phyloP scores from a whole-genome alignment of 2,113 vertebrate genomes.

The Saiga tatarica region DNA sequence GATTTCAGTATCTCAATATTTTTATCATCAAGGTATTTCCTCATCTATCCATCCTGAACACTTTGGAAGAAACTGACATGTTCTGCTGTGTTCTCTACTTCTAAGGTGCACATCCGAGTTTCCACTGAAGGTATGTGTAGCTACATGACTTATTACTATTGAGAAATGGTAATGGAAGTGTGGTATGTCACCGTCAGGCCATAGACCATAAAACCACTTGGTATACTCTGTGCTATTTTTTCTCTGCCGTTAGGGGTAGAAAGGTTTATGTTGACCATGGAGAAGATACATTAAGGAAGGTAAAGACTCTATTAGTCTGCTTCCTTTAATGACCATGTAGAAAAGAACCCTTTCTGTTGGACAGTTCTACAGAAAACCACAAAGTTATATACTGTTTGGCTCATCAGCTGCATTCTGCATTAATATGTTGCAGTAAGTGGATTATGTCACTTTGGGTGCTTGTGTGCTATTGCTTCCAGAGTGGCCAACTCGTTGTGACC shows the following conservation, averaged over 20 bases:
- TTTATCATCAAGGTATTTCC: background rate
- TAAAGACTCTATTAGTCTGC: background rate
- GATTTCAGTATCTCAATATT: background rate
- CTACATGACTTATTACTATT: background rate
- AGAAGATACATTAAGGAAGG: background rate
- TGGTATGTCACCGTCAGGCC: background rate
- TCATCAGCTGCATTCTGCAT: background rate
- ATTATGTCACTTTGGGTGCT: background rate
- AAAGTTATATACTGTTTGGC: background rate
- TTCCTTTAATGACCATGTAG: background rate
- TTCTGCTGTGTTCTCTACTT: background rate
- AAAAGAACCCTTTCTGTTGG: background rate
- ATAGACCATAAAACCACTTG: background rate
- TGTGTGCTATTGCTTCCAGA: background rate
- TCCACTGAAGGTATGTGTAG: background rate
- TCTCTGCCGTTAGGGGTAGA: background rate
- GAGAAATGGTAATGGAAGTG: background rate
- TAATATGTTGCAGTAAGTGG: background rate
- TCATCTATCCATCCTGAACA: background rate
- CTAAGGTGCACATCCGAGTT: background rate
- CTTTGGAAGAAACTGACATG: background rate
- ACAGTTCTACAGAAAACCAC: background rate
- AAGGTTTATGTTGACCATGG: background rate
- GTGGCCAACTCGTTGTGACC: accelerated
- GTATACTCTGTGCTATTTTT: background rate